Evolutionary conservation across 1,140 invertebrate species (phyloP).

Genomic region (Nasonia vitripennis): DNA sequence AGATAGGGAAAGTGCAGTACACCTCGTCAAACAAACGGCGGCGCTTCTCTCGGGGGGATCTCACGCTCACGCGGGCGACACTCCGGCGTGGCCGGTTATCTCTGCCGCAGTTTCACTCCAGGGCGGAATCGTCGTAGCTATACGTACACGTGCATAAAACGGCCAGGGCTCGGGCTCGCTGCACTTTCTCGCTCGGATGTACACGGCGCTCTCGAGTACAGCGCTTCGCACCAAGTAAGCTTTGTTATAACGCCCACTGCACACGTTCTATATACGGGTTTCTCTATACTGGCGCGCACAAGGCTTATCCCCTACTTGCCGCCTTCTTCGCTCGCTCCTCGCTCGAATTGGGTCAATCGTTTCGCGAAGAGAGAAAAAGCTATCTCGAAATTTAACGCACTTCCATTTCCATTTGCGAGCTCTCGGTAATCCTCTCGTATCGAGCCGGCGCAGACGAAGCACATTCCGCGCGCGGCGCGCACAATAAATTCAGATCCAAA

Average conservation of each 20-base stretch:
- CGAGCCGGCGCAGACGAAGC: too few relatives aligned
- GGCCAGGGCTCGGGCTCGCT: background rate
- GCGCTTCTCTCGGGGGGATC: background rate
- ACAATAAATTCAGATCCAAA: slow-evolving; percentile 33
- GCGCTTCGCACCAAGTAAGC: background rate
- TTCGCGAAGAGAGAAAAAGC: too few relatives aligned
- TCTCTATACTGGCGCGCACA: background rate
- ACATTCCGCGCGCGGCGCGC: too few relatives aligned
- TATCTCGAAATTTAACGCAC: too few relatives aligned
- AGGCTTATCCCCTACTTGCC: background rate
- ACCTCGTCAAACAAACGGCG: background rate
- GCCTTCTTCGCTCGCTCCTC: too few relatives aligned
- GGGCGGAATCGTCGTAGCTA: background rate
- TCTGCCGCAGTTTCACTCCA: background rate
- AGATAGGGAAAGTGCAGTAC: background rate
- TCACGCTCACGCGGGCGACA: background rate
- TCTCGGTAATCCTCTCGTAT: too few relatives aligned
- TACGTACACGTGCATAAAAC: background rate
- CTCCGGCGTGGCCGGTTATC: background rate
- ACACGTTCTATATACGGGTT: background rate
- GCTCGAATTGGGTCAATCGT: too few relatives aligned
- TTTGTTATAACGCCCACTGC: background rate
- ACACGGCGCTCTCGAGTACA: background rate
- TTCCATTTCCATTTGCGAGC: too few relatives aligned
- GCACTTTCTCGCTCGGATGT: background rate